Conservation (phyloP, 2,888 invertebrate genomes). For the Aphodius granarius region DNA sequence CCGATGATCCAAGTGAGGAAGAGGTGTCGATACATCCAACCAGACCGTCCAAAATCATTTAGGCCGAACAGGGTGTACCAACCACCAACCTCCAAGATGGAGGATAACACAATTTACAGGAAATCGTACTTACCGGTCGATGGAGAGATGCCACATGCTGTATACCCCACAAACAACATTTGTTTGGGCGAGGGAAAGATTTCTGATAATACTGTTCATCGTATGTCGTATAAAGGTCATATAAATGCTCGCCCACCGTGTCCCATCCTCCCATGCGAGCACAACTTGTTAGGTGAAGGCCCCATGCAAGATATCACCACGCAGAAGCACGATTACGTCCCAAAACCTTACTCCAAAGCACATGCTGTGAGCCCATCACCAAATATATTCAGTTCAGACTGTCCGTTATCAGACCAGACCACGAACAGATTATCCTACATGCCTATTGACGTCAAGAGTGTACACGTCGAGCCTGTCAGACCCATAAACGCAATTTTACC, state of each 20-base stretch:
- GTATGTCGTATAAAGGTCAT: slow-evolving; percentile 60
- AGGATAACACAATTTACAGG: slow-evolving; percentile 66
- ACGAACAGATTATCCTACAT: slow-evolving; percentile 61
- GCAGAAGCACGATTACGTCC: slow-evolving; percentile 71
- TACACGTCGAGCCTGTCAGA: slow-evolving; percentile 39
- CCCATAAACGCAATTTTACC: slow-evolving; percentile 44
- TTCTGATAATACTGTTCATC: slow-evolving; percentile 59
- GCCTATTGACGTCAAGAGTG: slow-evolving; percentile 52
- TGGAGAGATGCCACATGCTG: slow-evolving; percentile 42
- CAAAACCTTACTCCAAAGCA: slow-evolving; percentile 60
- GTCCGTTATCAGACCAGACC: slow-evolving; percentile 56
- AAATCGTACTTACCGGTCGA: slow-evolving; percentile 64
- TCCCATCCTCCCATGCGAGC: slow-evolving; percentile 63
- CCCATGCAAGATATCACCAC: slow-evolving; percentile 76
- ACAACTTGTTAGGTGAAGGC: slow-evolving; percentile 63
- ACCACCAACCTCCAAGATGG: slow-evolving; percentile 62
- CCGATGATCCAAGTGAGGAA: slow-evolving; percentile 31
- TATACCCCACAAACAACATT: slow-evolving; percentile 51
- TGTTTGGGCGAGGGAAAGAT: slow-evolving; percentile 54
- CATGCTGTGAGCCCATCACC: slow-evolving; percentile 49
- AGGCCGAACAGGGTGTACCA: slow-evolving; percentile 60
- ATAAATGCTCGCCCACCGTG: slow-evolving; percentile 57
- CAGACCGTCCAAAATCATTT: slow-evolving; percentile 60
- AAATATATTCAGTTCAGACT: slow-evolving; percentile 49
- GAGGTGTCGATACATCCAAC: slow-evolving; percentile 57